Conservation (phyloP, 2,113 vertebrate species). For the Morone chrysops region DNA sequence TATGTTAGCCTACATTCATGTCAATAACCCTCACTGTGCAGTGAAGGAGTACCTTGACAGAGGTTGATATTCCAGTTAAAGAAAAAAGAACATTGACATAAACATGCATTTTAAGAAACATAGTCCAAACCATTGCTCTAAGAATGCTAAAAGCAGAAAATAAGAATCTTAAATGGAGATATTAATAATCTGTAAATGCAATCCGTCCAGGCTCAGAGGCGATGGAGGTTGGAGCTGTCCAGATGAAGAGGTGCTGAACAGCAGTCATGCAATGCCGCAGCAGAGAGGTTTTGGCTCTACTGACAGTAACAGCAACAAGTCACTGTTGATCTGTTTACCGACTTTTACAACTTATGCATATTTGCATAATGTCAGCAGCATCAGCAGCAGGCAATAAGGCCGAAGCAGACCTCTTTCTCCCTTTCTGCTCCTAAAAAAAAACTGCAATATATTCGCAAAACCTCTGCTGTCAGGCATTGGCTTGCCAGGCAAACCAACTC, state of each 20-base stretch:
- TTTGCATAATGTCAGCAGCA: conserved; percentile 78
- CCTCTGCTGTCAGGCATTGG: conserved; percentile 49
- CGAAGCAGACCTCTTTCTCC: conserved; percentile 54
- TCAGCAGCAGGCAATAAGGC: conserved; percentile 68
- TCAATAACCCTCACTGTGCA: conserved; percentile 67
- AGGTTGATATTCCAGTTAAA: conserved; percentile 75
- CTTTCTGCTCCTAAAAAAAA: conserved; percentile 41
- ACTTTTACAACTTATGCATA: conserved; percentile 72
- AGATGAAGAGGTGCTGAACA: conserved; percentile 82
- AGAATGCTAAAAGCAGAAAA: conserved; percentile 84
- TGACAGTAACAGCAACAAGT: conserved; percentile 69
- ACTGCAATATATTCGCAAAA: conserved; percentile 49
- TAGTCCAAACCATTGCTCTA: conserved; percentile 79
- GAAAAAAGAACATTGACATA: conserved; percentile 78
- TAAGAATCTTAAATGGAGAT: conserved; percentile 76
- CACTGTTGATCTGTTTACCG: conserved; percentile 54
- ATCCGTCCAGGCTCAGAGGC: conserved; percentile 75
- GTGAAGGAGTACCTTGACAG: conserved; percentile 67
- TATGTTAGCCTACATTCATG: conserved; percentile 82
- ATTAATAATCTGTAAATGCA: conserved; percentile 81
- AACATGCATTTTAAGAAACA: conserved; percentile 85
- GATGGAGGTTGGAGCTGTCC: conserved; percentile 84
- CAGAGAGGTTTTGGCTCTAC: conserved; percentile 62
- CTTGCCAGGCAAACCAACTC: conserved; percentile 64
- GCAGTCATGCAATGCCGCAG: conserved; percentile 75